These are phyloP conservation scores for Vidua macroura DNA, from an alignment of 2,113 vertebrate genomes.

Conservation along the genomic window DNA sequence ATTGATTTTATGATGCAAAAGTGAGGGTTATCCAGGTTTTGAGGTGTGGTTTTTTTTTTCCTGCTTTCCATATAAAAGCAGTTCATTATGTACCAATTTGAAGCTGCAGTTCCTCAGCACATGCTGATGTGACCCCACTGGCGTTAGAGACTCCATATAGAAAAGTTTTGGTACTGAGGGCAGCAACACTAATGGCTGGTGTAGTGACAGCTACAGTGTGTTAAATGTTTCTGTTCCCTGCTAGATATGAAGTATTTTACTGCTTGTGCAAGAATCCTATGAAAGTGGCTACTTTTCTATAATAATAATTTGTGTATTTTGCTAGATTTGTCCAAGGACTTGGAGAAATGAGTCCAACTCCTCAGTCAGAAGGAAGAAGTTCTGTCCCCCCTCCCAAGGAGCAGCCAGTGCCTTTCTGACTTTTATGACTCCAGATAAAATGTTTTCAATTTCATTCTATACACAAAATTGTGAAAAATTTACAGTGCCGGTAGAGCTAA, in stretches of 20 bases:
- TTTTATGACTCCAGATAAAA: background rate
- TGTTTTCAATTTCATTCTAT: background rate
- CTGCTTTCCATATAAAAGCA: background rate
- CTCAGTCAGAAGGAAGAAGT: background rate
- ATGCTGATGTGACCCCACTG: fast-evolving
- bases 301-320: background rate
- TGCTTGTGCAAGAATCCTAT: background rate
- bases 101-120: background rate
- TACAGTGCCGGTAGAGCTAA: background rate
- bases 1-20: background rate
- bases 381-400: background rate
- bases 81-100: background rate
- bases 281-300: background rate
- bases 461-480: background rate
- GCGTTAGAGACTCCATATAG: background rate
- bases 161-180: background rate
- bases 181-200: background rate
- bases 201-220: fast-evolving
- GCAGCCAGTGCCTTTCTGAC: background rate
- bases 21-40: background rate
- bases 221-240: background rate
- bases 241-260: background rate
- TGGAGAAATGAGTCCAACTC: background rate
- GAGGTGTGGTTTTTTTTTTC: too few relatives aligned
- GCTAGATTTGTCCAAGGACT: background rate